Conservation (phyloP, 2,888 invertebrate genomes). For the Dasysyrphus albostriatus region DNA sequence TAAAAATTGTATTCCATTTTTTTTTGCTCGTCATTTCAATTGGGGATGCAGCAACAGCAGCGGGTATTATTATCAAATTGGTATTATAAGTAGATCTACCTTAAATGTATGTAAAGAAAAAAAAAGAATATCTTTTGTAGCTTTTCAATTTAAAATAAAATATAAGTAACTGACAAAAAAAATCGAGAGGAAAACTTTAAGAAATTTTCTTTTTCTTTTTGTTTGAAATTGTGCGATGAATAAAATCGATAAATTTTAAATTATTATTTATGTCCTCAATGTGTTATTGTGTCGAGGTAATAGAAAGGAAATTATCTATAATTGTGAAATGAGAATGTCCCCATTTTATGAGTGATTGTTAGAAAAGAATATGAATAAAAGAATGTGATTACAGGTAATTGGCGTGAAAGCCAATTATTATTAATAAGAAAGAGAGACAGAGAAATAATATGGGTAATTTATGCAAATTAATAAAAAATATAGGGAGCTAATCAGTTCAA, state of each 20-base stretch:
- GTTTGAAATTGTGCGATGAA: conserved; percentile 5
- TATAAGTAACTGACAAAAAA: background rate
- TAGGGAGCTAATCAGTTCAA: background rate
- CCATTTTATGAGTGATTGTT: conserved; percentile 10
- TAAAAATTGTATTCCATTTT: conserved; percentile 17
- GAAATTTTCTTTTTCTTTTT: background rate
- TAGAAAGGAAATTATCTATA: conserved; percentile 25
- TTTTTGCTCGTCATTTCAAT: conserved; percentile 20
- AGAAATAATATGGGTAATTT: background rate
- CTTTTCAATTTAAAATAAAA: conserved; percentile 29
- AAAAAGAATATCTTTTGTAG: conserved; percentile 32
- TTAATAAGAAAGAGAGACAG: background rate
- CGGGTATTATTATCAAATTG: conserved; percentile 58
- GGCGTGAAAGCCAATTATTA: background rate
- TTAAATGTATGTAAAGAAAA: conserved; percentile 25
- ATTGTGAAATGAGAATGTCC: conserved; percentile 22
- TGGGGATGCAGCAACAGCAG: conserved; percentile 2
- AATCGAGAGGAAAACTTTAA: conserved; percentile 3
- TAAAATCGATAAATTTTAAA: conserved; percentile 50
- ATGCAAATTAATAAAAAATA: background rate
- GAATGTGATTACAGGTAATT: conserved; percentile 12
- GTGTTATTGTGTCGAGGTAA: conserved; percentile 40
- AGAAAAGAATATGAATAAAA: background rate
- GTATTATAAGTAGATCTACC: conserved; percentile 1
- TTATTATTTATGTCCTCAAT: conserved; percentile 33